Base-by-base conservation (phyloP, 2,797 vertebrate genomes). In the Siniperca scherzeri region DNA sequence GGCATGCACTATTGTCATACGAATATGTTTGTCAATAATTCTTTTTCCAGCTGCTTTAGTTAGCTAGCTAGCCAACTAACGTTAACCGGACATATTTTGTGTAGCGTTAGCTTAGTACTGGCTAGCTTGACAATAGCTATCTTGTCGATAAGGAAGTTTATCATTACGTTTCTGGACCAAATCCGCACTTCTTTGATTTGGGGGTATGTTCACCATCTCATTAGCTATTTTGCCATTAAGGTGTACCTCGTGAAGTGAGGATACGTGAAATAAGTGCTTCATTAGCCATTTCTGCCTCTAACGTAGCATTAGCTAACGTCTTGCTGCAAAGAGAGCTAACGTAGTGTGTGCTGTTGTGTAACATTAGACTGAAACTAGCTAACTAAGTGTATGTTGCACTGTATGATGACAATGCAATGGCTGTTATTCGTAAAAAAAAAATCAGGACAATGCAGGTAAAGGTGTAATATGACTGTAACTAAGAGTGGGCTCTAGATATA, bases 101-200 rank as follows among this genome's bases (percentile, higher is more conserved):
- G 65, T n/a, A 73, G 36, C 61, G 57, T 74, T 90, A 82, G 84
- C 75, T 67, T 77, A 33, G 74, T 5, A 12, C 8, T 13, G 38
- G 84, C 30, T 87, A 91, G 46, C 87, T 94, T 92, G 75, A 91
- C 83, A 7, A 12, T 70, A 73, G 83, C 90, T 90, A 82, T 64
- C 53, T 74, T 76, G 74, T 56, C 72, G 81, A 66, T 78, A 83
- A 86, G 89, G 89, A 90, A 90, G 82, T 88, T 93, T 91, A 88
- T 81, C 78, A 61, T 69, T 52, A 73, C 80, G 60, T 82, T 88
- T 92, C 56, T 80, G 69, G 85, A 87, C 46, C 48, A 66, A 86
- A 85, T 66, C 25, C 7, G n/a, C 70, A 52, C 62, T 79, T 71
- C 19, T 74, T 68, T 61, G n/a, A 64, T n/a, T 61, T 66, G 19